Evolutionary conservation across 92 coral and sea anemone genomes (phyloP).

Genomic region (Plumapathes pennacea): DNA sequence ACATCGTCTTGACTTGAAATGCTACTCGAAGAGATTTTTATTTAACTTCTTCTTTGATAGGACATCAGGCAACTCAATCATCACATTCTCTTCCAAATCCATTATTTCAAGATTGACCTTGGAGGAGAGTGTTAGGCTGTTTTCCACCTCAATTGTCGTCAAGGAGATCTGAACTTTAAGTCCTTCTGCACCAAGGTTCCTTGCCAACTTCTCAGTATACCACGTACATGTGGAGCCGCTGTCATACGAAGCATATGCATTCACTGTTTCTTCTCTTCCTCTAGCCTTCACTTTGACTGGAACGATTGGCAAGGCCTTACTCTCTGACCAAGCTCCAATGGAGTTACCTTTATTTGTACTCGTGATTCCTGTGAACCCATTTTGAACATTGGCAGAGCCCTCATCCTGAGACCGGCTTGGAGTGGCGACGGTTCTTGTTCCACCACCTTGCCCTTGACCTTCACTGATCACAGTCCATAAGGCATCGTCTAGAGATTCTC

Average conservation of each 20-base stretch:
- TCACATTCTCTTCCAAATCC: constrained; percentile 45
- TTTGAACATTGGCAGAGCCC: constrained; percentile 13
- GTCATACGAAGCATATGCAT: constrained; percentile 41
- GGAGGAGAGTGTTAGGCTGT: constrained; percentile 14
- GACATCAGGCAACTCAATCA: constrained; percentile 47
- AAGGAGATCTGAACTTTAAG: constrained; percentile 31
- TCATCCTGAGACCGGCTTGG: constrained; percentile 9
- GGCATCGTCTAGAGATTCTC: constrained; percentile 33
- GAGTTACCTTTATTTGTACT: not conserved
- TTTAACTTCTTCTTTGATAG: constrained; percentile 26
- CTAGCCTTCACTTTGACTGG: constrained; percentile 56
- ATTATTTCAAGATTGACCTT: constrained; percentile 45
- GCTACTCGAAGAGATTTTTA: constrained; percentile 16
- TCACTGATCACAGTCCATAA: constrained; percentile 2
- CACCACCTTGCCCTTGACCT: not conserved
- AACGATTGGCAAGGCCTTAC: constrained; percentile 45
- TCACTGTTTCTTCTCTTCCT: constrained; percentile 22
- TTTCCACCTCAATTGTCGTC: constrained; percentile 44
- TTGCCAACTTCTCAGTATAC: constrained; percentile 29
- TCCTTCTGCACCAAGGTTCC: constrained; percentile 36
- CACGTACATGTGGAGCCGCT: constrained; percentile 60
- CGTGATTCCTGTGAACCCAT: constrained; percentile 17
- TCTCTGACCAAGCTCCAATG: constrained; percentile 15
- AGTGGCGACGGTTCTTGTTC: not conserved
- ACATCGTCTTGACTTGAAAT: constrained; percentile 59